Base-by-base conservation (phyloP, 2,888 invertebrate species). In the Drosophila phalerata region DNA sequence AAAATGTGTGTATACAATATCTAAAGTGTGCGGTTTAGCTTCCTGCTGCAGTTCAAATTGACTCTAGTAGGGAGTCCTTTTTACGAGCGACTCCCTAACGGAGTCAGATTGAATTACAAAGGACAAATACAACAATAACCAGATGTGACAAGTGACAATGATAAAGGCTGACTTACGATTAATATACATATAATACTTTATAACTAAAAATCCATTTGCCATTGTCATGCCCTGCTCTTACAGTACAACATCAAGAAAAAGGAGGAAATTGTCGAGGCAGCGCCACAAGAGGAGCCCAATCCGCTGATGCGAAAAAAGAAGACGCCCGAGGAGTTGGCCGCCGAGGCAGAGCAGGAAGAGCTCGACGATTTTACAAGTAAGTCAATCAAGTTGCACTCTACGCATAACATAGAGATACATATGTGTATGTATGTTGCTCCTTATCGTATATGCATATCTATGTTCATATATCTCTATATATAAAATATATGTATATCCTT, bases 161-260 rank as follows among this genome's bases (percentile, higher is more conserved):
- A 25, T 25, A 11, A 52, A 15, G 45, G 32, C 25, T 45, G 25
- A n/a, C n/a, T 11, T 40, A 13, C 19, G 9, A 11, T 19, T n/a
- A n/a, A 11, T 22, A 19, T 32, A 30, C 11, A n/a, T 15, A 13
- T 15, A 25, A 13, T 17, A 47, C 6, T 19, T 8, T 17, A 38
- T 57, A 47, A 47, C 25, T 19, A 37, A 47, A 47, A 15, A 34
- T 5, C 19, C 10, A 8, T 49, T 8, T 25, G 22, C 11, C 34
- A 13, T 34, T n/a, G 32, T 13, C 25, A 22, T 37, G 53, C 32
- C 56, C 43, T 40, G 15, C 19, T 45, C 22, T 76, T 96, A 34
- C 95, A 99, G 98, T 99, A 99, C 94, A 99, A 99, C 94, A 98
- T 99, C 94, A 98, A 97, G 93, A 99, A 99, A 95, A 98, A 97